Evolutionary conservation across 1,140 invertebrate species (phyloP).

Genomic region (Lucilia cuprina): DNA sequence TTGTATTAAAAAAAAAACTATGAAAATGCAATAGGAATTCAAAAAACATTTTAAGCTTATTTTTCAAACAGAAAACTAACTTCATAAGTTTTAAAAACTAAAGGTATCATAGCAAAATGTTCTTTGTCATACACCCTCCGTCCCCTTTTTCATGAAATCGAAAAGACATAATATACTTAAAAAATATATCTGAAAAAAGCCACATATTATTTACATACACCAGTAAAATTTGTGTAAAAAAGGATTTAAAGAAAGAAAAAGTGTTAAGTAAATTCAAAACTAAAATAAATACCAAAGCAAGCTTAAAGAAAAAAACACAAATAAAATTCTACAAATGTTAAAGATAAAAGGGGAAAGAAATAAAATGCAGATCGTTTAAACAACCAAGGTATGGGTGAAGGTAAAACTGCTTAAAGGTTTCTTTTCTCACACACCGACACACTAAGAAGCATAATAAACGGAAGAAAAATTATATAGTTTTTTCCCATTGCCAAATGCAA

Average conservation of each 20-base stretch:
- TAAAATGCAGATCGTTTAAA: background rate
- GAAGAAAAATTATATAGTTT: no score
- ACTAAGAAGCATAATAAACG: background rate
- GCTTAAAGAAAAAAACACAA: background rate
- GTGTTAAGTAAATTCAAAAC: background rate
- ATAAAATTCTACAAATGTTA: background rate
- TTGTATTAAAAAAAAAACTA: background rate
- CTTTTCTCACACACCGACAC: background rate
- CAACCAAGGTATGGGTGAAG: background rate
- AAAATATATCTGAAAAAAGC: background rate
- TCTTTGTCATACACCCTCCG: background rate
- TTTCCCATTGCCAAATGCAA: background rate
- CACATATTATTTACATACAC: background rate
- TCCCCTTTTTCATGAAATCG: background rate
- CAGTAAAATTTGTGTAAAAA: background rate
- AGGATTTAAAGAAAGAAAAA: no score
- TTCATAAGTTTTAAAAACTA: background rate
- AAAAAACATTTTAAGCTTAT: background rate
- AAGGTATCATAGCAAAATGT: background rate
- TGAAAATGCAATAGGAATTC: background rate
- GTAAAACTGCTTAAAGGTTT: background rate
- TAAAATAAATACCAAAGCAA: background rate
- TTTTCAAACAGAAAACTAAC: background rate
- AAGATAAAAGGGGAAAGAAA: background rate
- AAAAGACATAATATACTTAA: background rate